Conservation (phyloP, 1,140 invertebrate species). For the Lasaia peninsularis region DNA sequence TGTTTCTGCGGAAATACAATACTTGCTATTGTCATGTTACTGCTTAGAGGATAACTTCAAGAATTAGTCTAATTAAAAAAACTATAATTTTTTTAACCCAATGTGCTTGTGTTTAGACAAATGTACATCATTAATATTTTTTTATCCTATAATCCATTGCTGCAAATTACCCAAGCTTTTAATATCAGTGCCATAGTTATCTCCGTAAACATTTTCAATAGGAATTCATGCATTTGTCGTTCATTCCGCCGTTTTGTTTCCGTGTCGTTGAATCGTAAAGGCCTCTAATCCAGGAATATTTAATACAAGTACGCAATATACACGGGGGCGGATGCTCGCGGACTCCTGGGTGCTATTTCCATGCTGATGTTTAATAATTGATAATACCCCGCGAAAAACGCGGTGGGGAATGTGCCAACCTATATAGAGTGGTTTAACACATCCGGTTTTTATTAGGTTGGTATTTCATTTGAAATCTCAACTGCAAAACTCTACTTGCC, state of each 20-base stretch:
- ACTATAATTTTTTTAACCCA: too few relatives aligned
- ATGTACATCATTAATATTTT: too few relatives aligned
- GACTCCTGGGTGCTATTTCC: slow-evolving; percentile 73
- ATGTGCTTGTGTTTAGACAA: too few relatives aligned
- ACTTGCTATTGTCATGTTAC: too few relatives aligned
- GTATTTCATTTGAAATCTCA: too few relatives aligned
- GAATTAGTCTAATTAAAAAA: too few relatives aligned
- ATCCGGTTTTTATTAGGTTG: background rate
- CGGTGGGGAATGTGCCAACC: slow-evolving; percentile 39
- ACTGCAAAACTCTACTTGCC: too few relatives aligned
- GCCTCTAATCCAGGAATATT: slow-evolving; percentile 61
- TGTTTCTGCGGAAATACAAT: too few relatives aligned
- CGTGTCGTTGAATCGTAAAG: slow-evolving; percentile 27
- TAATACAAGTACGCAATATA: slow-evolving; percentile 68
- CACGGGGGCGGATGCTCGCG: slow-evolving; percentile 48
- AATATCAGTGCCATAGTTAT: background rate
- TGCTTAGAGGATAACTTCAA: too few relatives aligned
- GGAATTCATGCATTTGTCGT: slow-evolving; percentile 12
- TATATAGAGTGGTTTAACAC: slow-evolving; percentile 38
- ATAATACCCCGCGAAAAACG: slow-evolving; percentile 75
- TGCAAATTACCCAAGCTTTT: background rate
- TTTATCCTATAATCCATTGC: background rate
- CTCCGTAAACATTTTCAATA: background rate
- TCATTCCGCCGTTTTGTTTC: slow-evolving; percentile 13
- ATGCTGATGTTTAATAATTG: slow-evolving; percentile 77